A percentile compares a stretch with the other conserved stretches of the same genome.
These are phyloP conservation scores for Dyspetes luteomarginatus DNA, from an alignment of 2,888 invertebrate species.

Conservation along the genomic window DNA sequence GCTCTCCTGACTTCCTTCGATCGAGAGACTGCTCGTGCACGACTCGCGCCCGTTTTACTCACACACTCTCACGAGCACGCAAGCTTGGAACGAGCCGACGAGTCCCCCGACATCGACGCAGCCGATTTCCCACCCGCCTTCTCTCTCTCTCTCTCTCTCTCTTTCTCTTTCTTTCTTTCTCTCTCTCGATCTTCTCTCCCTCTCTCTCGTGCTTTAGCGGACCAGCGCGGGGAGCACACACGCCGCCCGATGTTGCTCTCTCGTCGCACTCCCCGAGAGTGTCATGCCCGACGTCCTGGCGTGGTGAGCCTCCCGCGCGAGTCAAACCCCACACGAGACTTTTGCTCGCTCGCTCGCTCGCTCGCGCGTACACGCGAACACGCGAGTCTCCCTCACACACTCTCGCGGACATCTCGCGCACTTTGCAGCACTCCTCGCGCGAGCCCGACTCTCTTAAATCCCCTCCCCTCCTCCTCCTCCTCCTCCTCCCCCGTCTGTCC, in stretches of 20 bases:
- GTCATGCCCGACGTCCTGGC: constrained; percentile 67
- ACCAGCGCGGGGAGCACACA: constrained; percentile 63
- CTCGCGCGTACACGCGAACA: not conserved
- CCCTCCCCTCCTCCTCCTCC: not conserved
- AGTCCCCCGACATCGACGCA: constrained; percentile 64
- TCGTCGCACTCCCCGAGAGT: constrained; percentile 64
- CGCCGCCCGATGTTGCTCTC: constrained; percentile 66
- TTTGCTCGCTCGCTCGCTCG: constrained; percentile 28
- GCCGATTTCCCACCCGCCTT: constrained; percentile 72
- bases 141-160: constrained; percentile 52
- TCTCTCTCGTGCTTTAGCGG: constrained; percentile 65
- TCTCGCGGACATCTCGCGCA: constrained; percentile 39
- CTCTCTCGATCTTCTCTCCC: constrained; percentile 56
- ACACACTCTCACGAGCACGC: constrained; percentile 81
- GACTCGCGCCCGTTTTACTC: constrained; percentile 76
- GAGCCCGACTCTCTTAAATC: too few relatives aligned
- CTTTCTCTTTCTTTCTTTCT: constrained; percentile 49
- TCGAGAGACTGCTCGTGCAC: constrained; percentile 68
- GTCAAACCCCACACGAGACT: constrained; percentile 59
- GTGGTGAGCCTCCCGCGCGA: constrained; percentile 67
- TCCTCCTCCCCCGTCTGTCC: constrained; percentile 36
- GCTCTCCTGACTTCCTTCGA: constrained; percentile 48
- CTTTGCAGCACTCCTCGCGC: constrained; percentile 16
- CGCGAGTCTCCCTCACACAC: constrained; percentile 39
- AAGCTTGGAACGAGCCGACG: constrained; percentile 80